Percentiles rank a stretch among this genome's conserved stretches.
Evolutionary conservation across 1,140 invertebrate genomes (phyloP).

Genomic region (Drosophila arizonae): DNA sequence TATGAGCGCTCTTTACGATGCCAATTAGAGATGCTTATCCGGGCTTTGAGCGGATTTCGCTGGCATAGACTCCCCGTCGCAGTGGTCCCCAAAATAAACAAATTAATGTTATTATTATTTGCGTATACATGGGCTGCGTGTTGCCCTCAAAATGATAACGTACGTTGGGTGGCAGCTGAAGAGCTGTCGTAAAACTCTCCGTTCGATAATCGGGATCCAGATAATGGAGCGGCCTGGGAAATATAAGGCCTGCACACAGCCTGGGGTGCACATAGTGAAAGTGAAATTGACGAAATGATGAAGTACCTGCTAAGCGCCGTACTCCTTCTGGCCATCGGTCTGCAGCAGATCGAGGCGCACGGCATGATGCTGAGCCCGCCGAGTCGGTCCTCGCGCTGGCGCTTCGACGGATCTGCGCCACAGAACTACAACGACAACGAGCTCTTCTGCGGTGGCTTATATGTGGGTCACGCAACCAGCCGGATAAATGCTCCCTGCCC

Average conservation of each 20-base stretch:
- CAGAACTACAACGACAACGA: conserved; percentile 87
- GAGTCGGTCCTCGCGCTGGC: conserved; percentile 87
- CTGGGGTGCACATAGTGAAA: conserved; percentile 57
- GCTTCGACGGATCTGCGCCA: conserved; percentile 84
- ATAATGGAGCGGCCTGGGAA: conserved; percentile 27
- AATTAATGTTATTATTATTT: conserved; percentile 40
- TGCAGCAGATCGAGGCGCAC: conserved; percentile 83
- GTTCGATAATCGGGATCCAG: conserved; percentile 44
- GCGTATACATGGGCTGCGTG: neutral
- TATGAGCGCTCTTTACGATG: conserved; percentile 52
- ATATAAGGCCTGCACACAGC: conserved; percentile 43
- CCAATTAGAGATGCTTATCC: conserved; percentile 12
- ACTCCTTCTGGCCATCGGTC: conserved; percentile 55
- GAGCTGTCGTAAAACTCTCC: conserved; percentile 71
- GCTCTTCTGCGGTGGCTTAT: conserved; percentile 87
- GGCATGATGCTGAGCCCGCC: conserved; percentile 88
- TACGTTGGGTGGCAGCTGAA: conserved; percentile 32
- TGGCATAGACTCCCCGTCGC: too few species aligned
- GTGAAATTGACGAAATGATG: conserved; percentile 54
- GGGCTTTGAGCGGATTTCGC: neutral
- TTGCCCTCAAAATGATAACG: conserved; percentile 37
- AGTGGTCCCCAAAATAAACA: neutral
- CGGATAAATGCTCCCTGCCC: neutral
- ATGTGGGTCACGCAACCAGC: conserved; percentile 79
- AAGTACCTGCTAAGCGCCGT: conserved; percentile 64